These are phyloP conservation scores for Scaptomyza pallida DNA, from an alignment of 1,140 invertebrate species.

Conservation along the genomic window DNA sequence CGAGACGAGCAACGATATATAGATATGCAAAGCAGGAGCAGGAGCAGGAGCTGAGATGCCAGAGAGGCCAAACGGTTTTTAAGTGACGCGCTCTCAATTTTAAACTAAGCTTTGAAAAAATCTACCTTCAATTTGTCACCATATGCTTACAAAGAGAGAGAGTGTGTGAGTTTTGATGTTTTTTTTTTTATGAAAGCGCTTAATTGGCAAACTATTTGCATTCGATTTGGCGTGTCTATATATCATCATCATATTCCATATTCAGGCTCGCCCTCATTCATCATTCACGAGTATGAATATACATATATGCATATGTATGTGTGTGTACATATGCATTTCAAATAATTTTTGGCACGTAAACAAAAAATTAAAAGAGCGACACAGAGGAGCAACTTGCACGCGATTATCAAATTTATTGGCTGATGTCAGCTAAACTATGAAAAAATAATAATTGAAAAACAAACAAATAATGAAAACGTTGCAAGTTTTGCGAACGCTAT, in stretches of 20 bases:
- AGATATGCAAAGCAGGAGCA: conserved; percentile 14
- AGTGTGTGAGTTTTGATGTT: not conserved
- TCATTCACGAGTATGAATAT: conserved; percentile 4
- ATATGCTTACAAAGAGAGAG: conserved; percentile 5
- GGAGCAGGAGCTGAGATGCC: not conserved
- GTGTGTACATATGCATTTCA: conserved; percentile 7
- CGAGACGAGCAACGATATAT: not conserved
- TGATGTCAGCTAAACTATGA: conserved; percentile 59
- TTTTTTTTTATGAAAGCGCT: not conserved
- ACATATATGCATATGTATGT: conserved; percentile 6
- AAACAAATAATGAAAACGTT: not conserved
- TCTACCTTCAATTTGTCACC: conserved; percentile 2
- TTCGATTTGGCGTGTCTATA: conserved; percentile 18
- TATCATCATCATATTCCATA: conserved; percentile 9
- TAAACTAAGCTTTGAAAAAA: conserved; percentile 14
- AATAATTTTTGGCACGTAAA: conserved; percentile 15
- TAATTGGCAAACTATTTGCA: conserved; percentile 11
- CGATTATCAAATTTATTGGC: conserved; percentile 76
- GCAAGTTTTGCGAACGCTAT: not conserved
- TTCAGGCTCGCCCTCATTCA: conserved; percentile 1
- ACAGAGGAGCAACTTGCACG: conserved; percentile 45
- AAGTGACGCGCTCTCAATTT: conserved; percentile 5
- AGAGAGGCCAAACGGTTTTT: conserved; percentile 3
- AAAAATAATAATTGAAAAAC: conserved; percentile 1
- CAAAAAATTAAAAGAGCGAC: not conserved